Base-by-base conservation (phyloP, 2,113 vertebrate genomes). In the Acanthochromis polyacanthus region DNA sequence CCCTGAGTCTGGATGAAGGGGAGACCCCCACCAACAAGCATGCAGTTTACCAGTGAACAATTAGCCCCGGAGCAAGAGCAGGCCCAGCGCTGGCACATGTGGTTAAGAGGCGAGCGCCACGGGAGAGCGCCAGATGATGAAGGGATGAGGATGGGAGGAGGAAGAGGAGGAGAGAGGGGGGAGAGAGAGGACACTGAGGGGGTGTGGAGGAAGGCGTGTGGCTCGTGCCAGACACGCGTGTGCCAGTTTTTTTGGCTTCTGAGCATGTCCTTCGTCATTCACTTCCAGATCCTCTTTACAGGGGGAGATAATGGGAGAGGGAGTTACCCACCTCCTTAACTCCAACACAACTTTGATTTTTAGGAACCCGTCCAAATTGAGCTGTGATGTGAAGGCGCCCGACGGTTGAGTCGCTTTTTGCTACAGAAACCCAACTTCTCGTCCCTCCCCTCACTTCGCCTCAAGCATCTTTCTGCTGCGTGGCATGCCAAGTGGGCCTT, bases 61-160 rank as follows among this genome's bases (percentile, higher is more conserved):
- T 98, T 96, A 96, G 93, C 93, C 96, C 96, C 91, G 94, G 96
- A 98, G 95, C 95, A 90, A 78, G 94, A 96, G 93, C 90, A 93
- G 95, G 96, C 95, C 94, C 85, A 87, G 93, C 93, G 89, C 93
- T 88, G 92, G 95, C 96, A 96, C 94, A 95, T 94, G 94, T 94
- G 96, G 95, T 95, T 71, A 88, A 92, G 92, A 96, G 96, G 94
- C 88, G 78, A 93, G 92, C 94, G 93, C 96, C 96, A 94, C 95
- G 91, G 97, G 91, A 92, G 96, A 94, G 94, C 82, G 84, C 90
- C 95, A 96, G 95, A 97, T 95, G 96, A 97, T 97, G 95, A 96
- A 96, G 96, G 94, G 87, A 95, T 95, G 96, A 96, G 93, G 85
- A 93, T 94, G 94, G 84, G 90, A 62, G 81, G 80, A 57, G 77